Percentiles rank a stretch among this genome's conserved stretches.
Conservation (phyloP, 2,888 invertebrate genomes). For the Xestoiulus laeticollis region DNA sequence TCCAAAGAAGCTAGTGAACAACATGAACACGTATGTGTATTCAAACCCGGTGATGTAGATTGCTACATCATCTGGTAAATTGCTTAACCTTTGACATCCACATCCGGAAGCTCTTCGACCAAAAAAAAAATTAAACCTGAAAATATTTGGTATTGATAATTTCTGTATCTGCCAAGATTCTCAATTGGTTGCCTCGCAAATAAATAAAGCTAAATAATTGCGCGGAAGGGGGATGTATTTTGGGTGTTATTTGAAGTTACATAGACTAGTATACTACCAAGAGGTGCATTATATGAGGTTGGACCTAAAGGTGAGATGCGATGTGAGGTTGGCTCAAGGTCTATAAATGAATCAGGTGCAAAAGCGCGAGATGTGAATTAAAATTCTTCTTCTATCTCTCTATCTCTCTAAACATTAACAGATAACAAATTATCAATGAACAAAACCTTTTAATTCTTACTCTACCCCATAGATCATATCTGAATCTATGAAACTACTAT, state of each 20-base stretch:
- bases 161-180: neutral
- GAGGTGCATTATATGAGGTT: constrained; percentile 41
- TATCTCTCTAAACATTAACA: neutral
- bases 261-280: constrained; percentile 40
- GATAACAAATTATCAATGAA: constrained; percentile 23
- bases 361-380: neutral
- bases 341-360: constrained; percentile 11
- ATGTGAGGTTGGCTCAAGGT: constrained; percentile 31
- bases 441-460: neutral
- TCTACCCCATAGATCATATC: neutral
- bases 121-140: neutral
- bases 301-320: constrained; percentile 15
- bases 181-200: neutral
- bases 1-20: no score
- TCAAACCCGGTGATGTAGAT: no score
- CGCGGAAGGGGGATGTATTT: neutral
- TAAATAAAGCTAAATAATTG: neutral
- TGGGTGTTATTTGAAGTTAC: constrained; percentile 25
- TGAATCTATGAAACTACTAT: constrained; percentile 27
- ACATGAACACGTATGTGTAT: no score
- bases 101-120: neutral
- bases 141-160: neutral
- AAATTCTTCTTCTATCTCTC: neutral
- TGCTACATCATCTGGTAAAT: neutral
- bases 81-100: neutral